Evolutionary conservation across 2,888 invertebrate species (phyloP).

Genomic region (Sinotaia quadrata): DNA sequence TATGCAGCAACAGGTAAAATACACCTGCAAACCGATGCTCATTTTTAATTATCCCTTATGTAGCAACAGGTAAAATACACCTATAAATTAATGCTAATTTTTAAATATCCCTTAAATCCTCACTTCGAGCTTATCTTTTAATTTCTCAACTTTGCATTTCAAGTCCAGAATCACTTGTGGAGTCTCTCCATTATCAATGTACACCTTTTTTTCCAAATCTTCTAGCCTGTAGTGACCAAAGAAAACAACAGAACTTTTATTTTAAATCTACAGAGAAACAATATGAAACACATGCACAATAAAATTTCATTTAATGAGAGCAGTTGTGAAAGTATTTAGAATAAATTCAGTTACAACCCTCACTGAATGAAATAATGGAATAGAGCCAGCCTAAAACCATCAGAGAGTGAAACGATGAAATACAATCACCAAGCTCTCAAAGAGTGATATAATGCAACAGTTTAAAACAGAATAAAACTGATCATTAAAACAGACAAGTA

Average conservation of each 20-base stretch:
- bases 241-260: not conserved
- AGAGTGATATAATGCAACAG: too few relatives aligned
- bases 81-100: not conserved
- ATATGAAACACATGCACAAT: too few relatives aligned
- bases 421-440: too few relatives aligned
- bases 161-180: slow-evolving; percentile 60
- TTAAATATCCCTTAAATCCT: not conserved
- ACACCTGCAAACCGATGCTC: not conserved
- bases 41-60: not conserved
- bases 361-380: too few relatives aligned
- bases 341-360: too few relatives aligned
- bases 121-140: slow-evolving; percentile 68
- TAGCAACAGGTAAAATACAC: not conserved
- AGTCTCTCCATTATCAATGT: slow-evolving; percentile 61
- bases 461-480: too few relatives aligned
- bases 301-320: too few relatives aligned
- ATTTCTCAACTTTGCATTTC: slow-evolving; percentile 61
- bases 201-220: slow-evolving; percentile 60
- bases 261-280: too few relatives aligned
- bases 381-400: too few relatives aligned
- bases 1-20: not conserved
- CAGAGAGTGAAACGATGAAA: too few relatives aligned
- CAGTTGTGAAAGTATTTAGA: too few relatives aligned
- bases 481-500: too few relatives aligned
- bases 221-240: slow-evolving; percentile 48